Evolutionary conservation across 2,113 vertebrate genomes (phyloP), one percentile per base, ranked within the genome.

Genomic region (Pungitius pungitius): DNA sequence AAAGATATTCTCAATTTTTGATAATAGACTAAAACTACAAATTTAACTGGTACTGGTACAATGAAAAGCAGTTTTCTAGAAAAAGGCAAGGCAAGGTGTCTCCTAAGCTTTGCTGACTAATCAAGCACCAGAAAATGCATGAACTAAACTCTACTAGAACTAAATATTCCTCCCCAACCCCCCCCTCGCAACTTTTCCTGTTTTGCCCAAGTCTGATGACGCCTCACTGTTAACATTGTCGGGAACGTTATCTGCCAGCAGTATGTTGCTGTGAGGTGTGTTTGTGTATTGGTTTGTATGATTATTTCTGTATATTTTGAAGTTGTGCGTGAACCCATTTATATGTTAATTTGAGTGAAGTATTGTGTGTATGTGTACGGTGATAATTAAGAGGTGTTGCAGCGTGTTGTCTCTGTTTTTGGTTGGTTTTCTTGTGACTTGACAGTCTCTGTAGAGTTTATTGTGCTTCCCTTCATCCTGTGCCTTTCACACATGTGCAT

Each of bases 171-270:
- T 35, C 33, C 7, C 33, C 33, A 35, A 35, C 33, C 33, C 7
- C 33, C 33, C 33, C 33, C 33, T 35, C 6, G 4, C 33, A 35
- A 35, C 33, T 35, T 7, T 1, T 35, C 33, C 33, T 26, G 2
- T 67, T 84, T 88, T 91, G 87, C 87, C 80, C 87, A 84, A 3
- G 83, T 86, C 45, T 87, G 85, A 85, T 35, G 52, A 77, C 77
- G 12, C 65, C 9, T 76, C 65, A 51, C 71, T 63, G 67, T 5
- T 15, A 71, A 65, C 81, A 76, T 82, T 83, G 81, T 75, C 56
- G 70, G n/a, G 67, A 87, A 85, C 42, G 8, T 87, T 87, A 85
- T 84, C 66, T 88, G 81, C 79, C 59, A 64, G 73, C 78, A 80
- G 78, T 5, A 54, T 79, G 39, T 51, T 75, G 27, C 59, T 83